Evolutionary conservation across 2,113 vertebrate species (phyloP).

Genomic region (Fulmarus glacialis): DNA sequence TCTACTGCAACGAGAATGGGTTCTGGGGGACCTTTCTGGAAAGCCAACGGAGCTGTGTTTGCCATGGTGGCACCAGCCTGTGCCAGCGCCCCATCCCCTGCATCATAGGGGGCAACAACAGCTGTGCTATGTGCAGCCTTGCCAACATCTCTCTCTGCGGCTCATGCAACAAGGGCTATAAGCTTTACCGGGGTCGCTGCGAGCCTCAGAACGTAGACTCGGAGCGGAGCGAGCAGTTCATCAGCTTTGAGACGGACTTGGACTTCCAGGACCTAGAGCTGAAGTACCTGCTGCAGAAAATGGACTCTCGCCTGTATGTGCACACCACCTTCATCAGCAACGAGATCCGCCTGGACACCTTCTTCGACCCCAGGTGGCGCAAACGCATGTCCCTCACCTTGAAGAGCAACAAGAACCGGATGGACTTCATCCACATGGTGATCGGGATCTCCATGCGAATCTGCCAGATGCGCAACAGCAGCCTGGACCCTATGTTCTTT

Average conservation of each 20-base stretch:
- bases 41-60: slow-evolving; percentile 95
- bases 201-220: slow-evolving; percentile 99
- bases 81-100: slow-evolving; percentile 98
- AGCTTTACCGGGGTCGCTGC: slow-evolving; percentile 95
- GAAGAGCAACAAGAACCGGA: slow-evolving; percentile 99
- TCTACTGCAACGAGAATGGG: slow-evolving; percentile 98
- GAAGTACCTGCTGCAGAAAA: slow-evolving; percentile 98
- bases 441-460: slow-evolving; percentile 98
- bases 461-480: slow-evolving; percentile 98
- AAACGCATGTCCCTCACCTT: slow-evolving; percentile 99
- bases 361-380: slow-evolving; percentile 97
- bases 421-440: slow-evolving; percentile 99
- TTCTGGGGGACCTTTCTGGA: slow-evolving; percentile 99
- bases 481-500: slow-evolving; percentile 97
- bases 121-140: slow-evolving; percentile 99
- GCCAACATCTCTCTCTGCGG: slow-evolving; percentile 98
- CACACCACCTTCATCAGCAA: slow-evolving; percentile 99
- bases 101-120: slow-evolving; percentile 97
- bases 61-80: slow-evolving; percentile 91
- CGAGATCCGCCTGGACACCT: slow-evolving; percentile 97
- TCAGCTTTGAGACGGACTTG: slow-evolving; percentile 98
- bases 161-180: slow-evolving; percentile 99
- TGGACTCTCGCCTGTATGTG: slow-evolving; percentile 96
- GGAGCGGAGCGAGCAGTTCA: slow-evolving; percentile 97
- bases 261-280: slow-evolving; percentile 99